Conservation (phyloP, 2,888 invertebrate genomes). For the Willowsia nigromaculata region DNA sequence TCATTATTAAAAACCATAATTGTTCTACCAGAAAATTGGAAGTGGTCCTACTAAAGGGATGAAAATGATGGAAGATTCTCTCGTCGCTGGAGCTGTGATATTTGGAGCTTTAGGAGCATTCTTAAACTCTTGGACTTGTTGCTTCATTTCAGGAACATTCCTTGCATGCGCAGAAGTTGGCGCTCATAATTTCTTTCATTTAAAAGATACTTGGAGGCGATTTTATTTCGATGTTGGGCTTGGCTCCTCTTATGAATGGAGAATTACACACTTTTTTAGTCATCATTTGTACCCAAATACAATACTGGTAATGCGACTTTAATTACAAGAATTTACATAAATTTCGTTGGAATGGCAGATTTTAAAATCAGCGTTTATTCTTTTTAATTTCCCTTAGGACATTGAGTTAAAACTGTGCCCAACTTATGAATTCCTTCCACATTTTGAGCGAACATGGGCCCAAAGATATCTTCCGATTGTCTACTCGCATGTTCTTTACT, state of each 20-base stretch:
- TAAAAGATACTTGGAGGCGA: slow-evolving; percentile 88
- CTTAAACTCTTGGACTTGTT: slow-evolving; percentile 80
- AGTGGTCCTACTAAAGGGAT: slow-evolving; percentile 72
- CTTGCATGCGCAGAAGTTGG: slow-evolving; percentile 84
- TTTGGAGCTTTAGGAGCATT: slow-evolving; percentile 78
- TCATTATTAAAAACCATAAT: background rate
- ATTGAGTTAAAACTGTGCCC: slow-evolving; percentile 47
- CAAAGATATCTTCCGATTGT: slow-evolving; percentile 40
- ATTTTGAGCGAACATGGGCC: slow-evolving; percentile 49
- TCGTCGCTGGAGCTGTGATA: slow-evolving; percentile 68
- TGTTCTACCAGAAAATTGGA: slow-evolving; percentile 73
- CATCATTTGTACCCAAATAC: slow-evolving; percentile 91
- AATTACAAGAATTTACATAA: too few species aligned
- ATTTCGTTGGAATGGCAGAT: too few species aligned
- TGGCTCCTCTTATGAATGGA: slow-evolving; percentile 83
- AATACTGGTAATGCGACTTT: slow-evolving; percentile 84
- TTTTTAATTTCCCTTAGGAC: slow-evolving; percentile 19
- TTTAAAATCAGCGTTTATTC: too few species aligned
- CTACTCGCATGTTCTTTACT: slow-evolving; percentile 47
- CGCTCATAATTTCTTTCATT: slow-evolving; percentile 89
- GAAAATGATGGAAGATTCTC: slow-evolving; percentile 74
- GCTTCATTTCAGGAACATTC: slow-evolving; percentile 83
- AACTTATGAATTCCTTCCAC: slow-evolving; percentile 55
- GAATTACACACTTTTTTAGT: slow-evolving; percentile 88
- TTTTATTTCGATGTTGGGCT: slow-evolving; percentile 84